Evolutionary conservation across 53 echinoderm and acorn worm genomes (phyloP).

Genomic region (Zoroaster sp.): DNA sequence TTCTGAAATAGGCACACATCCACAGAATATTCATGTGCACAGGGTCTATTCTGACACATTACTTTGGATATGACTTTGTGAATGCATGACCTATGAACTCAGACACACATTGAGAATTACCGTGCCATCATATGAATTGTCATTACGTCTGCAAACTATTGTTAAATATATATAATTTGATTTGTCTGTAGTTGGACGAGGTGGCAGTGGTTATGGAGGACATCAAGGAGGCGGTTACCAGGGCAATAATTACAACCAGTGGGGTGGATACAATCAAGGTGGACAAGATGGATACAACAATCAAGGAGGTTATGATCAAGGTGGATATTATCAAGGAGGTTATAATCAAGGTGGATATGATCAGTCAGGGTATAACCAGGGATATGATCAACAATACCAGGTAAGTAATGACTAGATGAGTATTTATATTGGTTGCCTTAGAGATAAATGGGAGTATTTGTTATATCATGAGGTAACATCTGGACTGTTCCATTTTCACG

Average conservation of each 20-base stretch:
- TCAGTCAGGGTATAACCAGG: conserved; percentile 10
- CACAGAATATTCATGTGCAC: too few relatives aligned
- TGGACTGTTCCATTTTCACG: too few relatives aligned
- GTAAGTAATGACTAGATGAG: not conserved
- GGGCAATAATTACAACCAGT: conserved; percentile 3
- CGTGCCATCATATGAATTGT: too few relatives aligned
- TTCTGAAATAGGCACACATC: too few relatives aligned
- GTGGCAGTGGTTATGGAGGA: not conserved
- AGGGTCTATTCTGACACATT: too few relatives aligned
- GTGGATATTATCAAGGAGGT: conserved; percentile 4
- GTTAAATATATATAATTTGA: not conserved
- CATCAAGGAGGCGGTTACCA: conserved; percentile 19
- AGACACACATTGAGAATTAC: too few relatives aligned
- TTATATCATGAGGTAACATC: too few relatives aligned
- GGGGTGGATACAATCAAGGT: conserved; percentile 8
- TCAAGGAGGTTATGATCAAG: conserved; percentile 23
- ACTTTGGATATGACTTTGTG: too few relatives aligned
- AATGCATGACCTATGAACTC: too few relatives aligned
- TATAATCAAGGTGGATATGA: conserved; percentile 29
- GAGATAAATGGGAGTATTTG: too few relatives aligned
- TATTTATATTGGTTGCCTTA: too few relatives aligned
- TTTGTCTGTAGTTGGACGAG: not conserved
- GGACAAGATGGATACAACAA: not conserved
- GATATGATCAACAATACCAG: conserved; percentile 31
- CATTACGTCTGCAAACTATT: too few relatives aligned